Conservation (phyloP, 2,888 invertebrate genomes). For the Zygogramma bicolorata region DNA sequence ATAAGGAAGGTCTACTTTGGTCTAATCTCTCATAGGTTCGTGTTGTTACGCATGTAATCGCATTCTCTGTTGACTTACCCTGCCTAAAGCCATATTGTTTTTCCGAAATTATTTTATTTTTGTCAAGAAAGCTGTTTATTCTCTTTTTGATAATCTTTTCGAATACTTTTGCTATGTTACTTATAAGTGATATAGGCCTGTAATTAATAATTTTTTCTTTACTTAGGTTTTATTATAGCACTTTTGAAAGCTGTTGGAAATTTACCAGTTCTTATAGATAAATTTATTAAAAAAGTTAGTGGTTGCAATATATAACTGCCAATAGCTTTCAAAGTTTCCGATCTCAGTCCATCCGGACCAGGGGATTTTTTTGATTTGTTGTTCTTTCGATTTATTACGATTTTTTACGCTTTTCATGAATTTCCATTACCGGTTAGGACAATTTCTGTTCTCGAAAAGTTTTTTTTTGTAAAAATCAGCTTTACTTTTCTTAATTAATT, state of each 20-base stretch:
- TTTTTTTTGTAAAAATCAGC: slow-evolving; percentile 19
- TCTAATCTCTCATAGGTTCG: slow-evolving; percentile 10
- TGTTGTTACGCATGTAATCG: slow-evolving; percentile 2
- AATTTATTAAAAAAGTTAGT: too few species aligned
- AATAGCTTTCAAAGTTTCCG: too few species aligned
- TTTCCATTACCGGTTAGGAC: too few species aligned
- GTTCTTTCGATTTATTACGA: too few species aligned
- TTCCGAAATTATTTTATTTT: too few species aligned
- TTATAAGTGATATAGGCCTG: slow-evolving; percentile 23
- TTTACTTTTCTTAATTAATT: slow-evolving; percentile 15
- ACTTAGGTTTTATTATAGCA: slow-evolving; percentile 21
- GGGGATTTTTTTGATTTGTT: too few species aligned
- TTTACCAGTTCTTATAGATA: background rate
- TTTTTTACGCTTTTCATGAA: too few species aligned
- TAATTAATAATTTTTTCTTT: slow-evolving; percentile 19
- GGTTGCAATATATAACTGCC: too few species aligned
- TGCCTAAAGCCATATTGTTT: slow-evolving; percentile 24
- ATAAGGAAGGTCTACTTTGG: too few species aligned
- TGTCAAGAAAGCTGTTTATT: too few species aligned
- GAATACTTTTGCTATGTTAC: slow-evolving; percentile 25
- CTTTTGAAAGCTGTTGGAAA: slow-evolving; percentile 21
- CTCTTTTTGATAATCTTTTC: slow-evolving; percentile 21
- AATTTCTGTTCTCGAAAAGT: slow-evolving; percentile 2
- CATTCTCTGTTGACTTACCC: slow-evolving; percentile 19
- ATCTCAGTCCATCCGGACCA: too few species aligned